Base-by-base conservation (phyloP, 1,140 invertebrate species). In the Sweltsa coloradensis region DNA sequence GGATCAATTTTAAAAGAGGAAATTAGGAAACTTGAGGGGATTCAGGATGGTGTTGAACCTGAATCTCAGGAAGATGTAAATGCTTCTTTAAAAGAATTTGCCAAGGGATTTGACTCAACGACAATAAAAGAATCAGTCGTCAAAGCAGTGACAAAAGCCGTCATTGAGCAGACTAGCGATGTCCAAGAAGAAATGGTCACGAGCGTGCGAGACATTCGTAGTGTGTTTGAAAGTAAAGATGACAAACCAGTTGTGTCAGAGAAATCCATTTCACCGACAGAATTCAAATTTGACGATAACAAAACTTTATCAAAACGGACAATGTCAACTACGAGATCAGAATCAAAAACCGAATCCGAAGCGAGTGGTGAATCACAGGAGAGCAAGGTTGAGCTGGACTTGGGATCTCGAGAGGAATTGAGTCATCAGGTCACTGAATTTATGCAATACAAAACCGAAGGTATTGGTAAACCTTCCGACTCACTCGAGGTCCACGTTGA, bases 401-500 rank as follows among this genome's bases (percentile, higher is more conserved):
- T 45, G 18, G 50, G 25, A 3, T 34, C 16, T 5, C 16, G 18
- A 3, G 53, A 56, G 29, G 54, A 54, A 26, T 34, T 52, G 25
- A 45, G 51, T 29, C 40, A 41, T 34, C 43, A 52, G 44, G 37
- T 54, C 6, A 53, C 51, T 31, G 54, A 59, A 55, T 47, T 51
- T 22, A 48, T 61, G 41, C 54, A 58, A 19, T 60, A 57, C 36
- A 59, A 61, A 53, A 55, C 52, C 44, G 63, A 64, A 37, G 51
- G 49, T n/a, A 58, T 61, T 7, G 57, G 58, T 3, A 65, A 64
- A 54, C 61, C 61, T 11, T 59, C 57, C 27, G 66, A 68, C 53
- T 68, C 65, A 9, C 56, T 68, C 49, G 68, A 71, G 57, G 63
- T 70, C 11, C 66, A 69, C 47, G 62, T 71, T 16, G 69, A 72